Evolutionary conservation across 2,113 vertebrate species (phyloP).

Genomic region (Leptosomus discolor): DNA sequence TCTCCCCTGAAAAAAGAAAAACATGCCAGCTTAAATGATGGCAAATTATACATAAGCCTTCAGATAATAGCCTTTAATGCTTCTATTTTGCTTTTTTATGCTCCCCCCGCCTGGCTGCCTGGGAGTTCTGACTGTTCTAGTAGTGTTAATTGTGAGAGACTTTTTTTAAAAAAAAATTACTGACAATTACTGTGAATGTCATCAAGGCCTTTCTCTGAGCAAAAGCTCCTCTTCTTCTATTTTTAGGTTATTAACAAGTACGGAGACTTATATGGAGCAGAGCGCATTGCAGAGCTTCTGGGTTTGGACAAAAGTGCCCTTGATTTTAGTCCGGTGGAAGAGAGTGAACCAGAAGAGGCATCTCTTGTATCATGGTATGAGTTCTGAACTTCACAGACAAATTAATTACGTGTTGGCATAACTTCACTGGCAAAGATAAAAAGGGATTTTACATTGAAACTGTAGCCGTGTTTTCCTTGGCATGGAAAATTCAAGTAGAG

Average conservation of each 20-base stretch:
- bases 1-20: slow-evolving; percentile 46
- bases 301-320: slow-evolving; percentile 95
- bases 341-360: slow-evolving; percentile 85
- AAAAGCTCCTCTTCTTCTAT: background rate
- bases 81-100: slow-evolving; percentile 5
- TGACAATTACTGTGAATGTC: background rate
- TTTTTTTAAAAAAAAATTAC: background rate
- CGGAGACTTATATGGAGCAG: slow-evolving; percentile 92
- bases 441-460: background rate
- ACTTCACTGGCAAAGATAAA: background rate
- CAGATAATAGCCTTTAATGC: slow-evolving; percentile 24
- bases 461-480: background rate
- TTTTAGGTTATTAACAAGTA: slow-evolving; percentile 97
- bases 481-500: background rate
- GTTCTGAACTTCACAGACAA: background rate
- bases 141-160: background rate
- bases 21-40: slow-evolving; percentile 28
- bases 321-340: slow-evolving; percentile 94
- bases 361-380: slow-evolving; percentile 91
- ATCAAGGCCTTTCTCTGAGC: background rate
- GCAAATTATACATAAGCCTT: slow-evolving; percentile 51
- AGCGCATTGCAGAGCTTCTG: slow-evolving; percentile 94
- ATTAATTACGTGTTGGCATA: background rate
- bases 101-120: background rate
- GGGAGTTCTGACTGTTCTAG: slow-evolving; percentile 26